A percentile compares a stretch with the other conserved stretches of the same genome.
Evolutionary conservation across 1,140 invertebrate genomes (phyloP).

Genomic region (Megalonaias nervosa): DNA sequence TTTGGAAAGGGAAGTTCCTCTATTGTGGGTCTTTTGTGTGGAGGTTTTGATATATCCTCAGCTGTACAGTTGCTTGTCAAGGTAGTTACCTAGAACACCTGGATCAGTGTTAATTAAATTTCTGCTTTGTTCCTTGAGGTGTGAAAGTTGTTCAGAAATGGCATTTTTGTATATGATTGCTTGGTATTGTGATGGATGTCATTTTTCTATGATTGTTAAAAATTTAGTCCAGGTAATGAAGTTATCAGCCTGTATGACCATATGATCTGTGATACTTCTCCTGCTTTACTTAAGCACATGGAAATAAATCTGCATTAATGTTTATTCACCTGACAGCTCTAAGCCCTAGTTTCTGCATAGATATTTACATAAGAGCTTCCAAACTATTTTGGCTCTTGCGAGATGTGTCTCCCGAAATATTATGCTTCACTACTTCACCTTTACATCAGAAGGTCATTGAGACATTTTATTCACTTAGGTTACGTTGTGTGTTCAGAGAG

Average conservation of each 20-base stretch:
- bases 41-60: constrained; percentile 54
- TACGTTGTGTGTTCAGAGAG: too few species aligned
- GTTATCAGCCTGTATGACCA: not conserved
- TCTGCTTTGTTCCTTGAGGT: too few species aligned
- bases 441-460: too few species aligned
- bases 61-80: constrained; percentile 52
- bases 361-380: not conserved
- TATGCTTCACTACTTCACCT: too few species aligned
- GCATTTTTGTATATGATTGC: too few species aligned
- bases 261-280: too few species aligned
- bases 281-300: too few species aligned
- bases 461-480: too few species aligned
- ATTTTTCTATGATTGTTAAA: constrained; percentile 36
- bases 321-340: not conserved
- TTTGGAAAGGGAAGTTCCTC: constrained; percentile 46
- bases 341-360: not conserved
- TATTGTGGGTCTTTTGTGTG: constrained; percentile 51
- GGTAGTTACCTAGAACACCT: constrained; percentile 23
- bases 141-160: too few species aligned
- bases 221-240: constrained; percentile 42
- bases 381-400: not conserved
- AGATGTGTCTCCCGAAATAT: not conserved
- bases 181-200: constrained; percentile 28
- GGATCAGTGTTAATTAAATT: too few species aligned
- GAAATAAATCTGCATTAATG: not conserved